Conservation (phyloP, 2,113 vertebrate genomes). For the Psettodes erumei region DNA sequence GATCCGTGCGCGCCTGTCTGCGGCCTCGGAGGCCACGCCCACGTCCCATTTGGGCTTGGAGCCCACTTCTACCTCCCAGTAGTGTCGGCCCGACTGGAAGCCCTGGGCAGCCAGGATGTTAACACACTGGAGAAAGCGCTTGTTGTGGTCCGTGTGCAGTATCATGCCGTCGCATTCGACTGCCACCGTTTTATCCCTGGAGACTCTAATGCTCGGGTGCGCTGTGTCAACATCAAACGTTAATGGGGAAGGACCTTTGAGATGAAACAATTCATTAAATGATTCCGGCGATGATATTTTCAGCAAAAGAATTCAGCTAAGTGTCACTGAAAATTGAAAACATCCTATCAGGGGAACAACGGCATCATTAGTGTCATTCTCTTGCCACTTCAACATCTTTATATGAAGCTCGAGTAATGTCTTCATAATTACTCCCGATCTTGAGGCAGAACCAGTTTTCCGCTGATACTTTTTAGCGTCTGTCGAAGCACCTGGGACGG, state of each 20-base stretch:
- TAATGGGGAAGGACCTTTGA: slow-evolving; percentile 81
- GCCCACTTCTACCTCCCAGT: slow-evolving; percentile 90
- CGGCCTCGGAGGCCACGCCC: slow-evolving; percentile 83
- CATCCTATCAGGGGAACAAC: slow-evolving; percentile 6
- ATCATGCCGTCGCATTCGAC: slow-evolving; percentile 72
- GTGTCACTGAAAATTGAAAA: slow-evolving; percentile 20
- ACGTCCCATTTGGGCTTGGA: slow-evolving; percentile 89
- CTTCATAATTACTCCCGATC: slow-evolving; percentile 19
- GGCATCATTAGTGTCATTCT: neutral
- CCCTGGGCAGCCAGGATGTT: slow-evolving; percentile 83
- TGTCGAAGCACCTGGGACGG: slow-evolving; percentile 21
- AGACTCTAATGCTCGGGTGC: slow-evolving; percentile 85
- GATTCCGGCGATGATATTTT: neutral
- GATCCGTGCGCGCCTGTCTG: slow-evolving; percentile 80
- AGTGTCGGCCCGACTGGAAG: slow-evolving; percentile 84
- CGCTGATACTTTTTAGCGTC: slow-evolving; percentile 2
- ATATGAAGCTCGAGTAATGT: neutral
- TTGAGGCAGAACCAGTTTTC: slow-evolving; percentile 3
- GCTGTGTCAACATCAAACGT: slow-evolving; percentile 87
- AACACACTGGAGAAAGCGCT: slow-evolving; percentile 87
- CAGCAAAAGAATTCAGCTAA: neutral
- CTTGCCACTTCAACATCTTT: neutral
- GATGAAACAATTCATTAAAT: slow-evolving; percentile 35
- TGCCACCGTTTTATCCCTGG: slow-evolving; percentile 83
- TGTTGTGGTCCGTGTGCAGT: slow-evolving; percentile 48